Conservation (phyloP, 2,113 vertebrate genomes). For the Geothlypis trichas region DNA sequence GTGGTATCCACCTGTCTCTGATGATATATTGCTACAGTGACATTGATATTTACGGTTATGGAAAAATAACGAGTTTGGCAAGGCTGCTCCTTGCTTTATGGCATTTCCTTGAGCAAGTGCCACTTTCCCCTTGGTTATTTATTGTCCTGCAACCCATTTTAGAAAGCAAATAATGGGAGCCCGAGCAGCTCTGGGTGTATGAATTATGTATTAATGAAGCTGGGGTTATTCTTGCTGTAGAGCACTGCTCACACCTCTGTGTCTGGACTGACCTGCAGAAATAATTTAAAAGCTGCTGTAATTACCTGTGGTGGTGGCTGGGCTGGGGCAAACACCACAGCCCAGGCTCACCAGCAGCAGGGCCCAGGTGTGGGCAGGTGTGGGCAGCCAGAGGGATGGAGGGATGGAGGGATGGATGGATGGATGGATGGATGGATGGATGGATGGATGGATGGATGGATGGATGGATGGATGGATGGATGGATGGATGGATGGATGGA, state of each 20-base stretch:
- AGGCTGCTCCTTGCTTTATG: not conserved
- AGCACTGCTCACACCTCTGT: not conserved
- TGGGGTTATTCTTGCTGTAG: not conserved
- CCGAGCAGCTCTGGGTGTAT: not conserved
- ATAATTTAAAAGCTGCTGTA: rapidly evolving
- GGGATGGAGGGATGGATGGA: rapidly evolving
- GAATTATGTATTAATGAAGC: not conserved
- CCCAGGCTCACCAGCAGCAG: rapidly evolving
- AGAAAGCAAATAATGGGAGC: not conserved
- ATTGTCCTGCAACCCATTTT: not conserved
- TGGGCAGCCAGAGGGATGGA: not conserved
- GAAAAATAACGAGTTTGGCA: not conserved
- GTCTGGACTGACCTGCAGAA: not conserved
- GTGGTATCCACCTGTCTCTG: not conserved
- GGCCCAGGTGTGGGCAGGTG: rapidly evolving
- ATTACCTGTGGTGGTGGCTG: not conserved
- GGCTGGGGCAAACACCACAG: rapidly evolving
- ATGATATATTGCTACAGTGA: not conserved
- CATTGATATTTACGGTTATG: not conserved
- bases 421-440: not conserved
- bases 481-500: not conserved
- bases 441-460: not conserved
- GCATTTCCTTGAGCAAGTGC: not conserved
- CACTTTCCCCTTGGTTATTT: not conserved
- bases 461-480: not conserved